Base-by-base conservation (phyloP, 2,888 invertebrate species). In the Mythimna albipuncta region DNA sequence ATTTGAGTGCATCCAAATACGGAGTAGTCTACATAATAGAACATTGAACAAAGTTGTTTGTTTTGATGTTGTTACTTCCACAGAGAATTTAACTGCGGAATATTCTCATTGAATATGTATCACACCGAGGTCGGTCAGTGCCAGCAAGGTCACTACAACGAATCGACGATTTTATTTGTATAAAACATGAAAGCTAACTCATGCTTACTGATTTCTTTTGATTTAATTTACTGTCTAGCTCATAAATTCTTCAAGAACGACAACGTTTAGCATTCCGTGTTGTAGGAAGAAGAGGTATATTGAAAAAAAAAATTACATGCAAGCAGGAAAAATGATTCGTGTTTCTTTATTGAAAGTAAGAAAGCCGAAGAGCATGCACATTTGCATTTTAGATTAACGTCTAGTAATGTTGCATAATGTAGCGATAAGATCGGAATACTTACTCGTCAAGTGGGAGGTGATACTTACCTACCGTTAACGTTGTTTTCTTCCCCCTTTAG, bases 71-170 rank as follows among this genome's bases (percentile, higher is more conserved):
- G 69, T 81, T 26, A 69, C 62, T 75, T 83, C 75, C 61, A 68
- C 70, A 32, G 50, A 75, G 57, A 72, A 82, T 74, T 80, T 84
- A 71, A 81, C 72, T 76, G 66, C 72, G 70, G 75, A 67, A 77
- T 76, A 77, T 79, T 84, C 90, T 93, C 90, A 91, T 92, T 93
- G 93, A 93, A 93, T 94, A 93, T 94, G 93, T 89, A 94, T 90
- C 89, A 85, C 75, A 64, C 71, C 91, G 90, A 93, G 94, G 94
- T 92, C 94, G 93, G 92, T 92, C 93, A 93, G 87, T 92, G 92
- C 86, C 91, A 91, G 89, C 92, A 94, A 93, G 93, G 94, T 93
- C 89, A 91, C 75, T 69, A 76, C 78, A 78, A 79, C 82, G 76
- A 85, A 87, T 87, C 83, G 75, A 81, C 79, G 38, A 75, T 69